Conservation (phyloP, 2,888 invertebrate genomes). For the Heliconius ismenius region DNA sequence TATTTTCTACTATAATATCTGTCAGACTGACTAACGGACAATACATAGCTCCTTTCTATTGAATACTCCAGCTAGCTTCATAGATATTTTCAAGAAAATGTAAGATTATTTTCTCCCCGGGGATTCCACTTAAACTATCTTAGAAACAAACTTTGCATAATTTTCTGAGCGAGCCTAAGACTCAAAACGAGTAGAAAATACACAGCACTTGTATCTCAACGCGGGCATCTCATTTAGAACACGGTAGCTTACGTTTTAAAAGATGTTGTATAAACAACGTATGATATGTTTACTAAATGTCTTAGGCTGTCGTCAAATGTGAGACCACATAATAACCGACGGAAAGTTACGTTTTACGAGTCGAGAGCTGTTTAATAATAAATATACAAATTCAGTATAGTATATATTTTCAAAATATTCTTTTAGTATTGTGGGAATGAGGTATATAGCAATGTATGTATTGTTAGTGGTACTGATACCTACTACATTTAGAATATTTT, state of each 20-base stretch:
- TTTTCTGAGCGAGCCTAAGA: conserved; percentile 60
- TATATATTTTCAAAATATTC: neutral
- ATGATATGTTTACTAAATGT: conserved; percentile 62
- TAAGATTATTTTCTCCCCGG: conserved; percentile 45
- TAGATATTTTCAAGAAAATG: conserved; percentile 46
- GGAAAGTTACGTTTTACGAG: conserved; percentile 20
- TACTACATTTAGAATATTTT: neutral
- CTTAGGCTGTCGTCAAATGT: conserved; percentile 38
- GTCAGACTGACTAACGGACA: conserved; percentile 45
- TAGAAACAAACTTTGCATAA: conserved; percentile 65
- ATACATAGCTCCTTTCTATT: conserved; percentile 47
- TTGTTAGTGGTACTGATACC: no score
- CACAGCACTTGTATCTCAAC: conserved; percentile 75
- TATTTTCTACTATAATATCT: conserved; percentile 47
- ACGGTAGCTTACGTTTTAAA: conserved; percentile 68
- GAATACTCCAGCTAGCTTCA: conserved; percentile 45
- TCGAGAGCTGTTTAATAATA: conserved; percentile 23
- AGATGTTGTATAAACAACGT: conserved; percentile 70
- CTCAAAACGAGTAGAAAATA: conserved; percentile 70
- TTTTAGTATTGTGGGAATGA: neutral
- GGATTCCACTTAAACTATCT: conserved; percentile 59
- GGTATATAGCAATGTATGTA: neutral
- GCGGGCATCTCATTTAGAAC: conserved; percentile 72
- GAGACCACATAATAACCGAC: conserved; percentile 28
- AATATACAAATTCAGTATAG: conserved; percentile 11